Conservation (phyloP, 2,888 invertebrate species). For the Platerodrilus igneus region DNA sequence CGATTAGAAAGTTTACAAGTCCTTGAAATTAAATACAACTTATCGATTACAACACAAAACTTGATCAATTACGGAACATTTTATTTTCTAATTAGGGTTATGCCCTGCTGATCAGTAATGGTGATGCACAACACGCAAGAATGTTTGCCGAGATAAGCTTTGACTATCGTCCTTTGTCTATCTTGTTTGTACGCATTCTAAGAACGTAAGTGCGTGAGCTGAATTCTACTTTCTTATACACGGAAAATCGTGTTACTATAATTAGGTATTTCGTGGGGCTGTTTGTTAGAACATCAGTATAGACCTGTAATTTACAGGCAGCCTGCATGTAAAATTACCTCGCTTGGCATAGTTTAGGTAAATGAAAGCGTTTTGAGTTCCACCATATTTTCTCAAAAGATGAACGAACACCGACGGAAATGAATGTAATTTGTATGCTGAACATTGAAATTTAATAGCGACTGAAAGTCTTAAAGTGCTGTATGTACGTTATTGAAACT, state of each 20-base stretch:
- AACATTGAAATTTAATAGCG: too few relatives aligned
- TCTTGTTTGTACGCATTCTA: slow-evolving; percentile 19
- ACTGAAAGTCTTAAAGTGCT: too few relatives aligned
- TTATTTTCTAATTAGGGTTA: slow-evolving; percentile 36
- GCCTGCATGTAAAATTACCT: too few relatives aligned
- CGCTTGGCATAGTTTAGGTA: too few relatives aligned
- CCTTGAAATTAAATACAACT: slow-evolving; percentile 24
- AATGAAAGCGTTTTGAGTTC: too few relatives aligned
- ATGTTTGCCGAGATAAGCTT: slow-evolving; percentile 28
- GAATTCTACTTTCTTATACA: slow-evolving; percentile 20
- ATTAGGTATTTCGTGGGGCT: slow-evolving; percentile 31
- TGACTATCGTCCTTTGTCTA: slow-evolving; percentile 18
- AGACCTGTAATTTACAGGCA: slow-evolving; percentile 23
- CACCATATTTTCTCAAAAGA: too few relatives aligned
- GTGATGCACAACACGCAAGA: slow-evolving; percentile 32
- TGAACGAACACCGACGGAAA: too few relatives aligned
- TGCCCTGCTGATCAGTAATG: slow-evolving; percentile 24
- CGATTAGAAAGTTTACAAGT: too few relatives aligned
- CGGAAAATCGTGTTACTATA: slow-evolving; percentile 32
- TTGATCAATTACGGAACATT: slow-evolving; percentile 38
- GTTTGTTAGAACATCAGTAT: too few relatives aligned
- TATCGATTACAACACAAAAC: slow-evolving; percentile 37
- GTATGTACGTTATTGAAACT: too few relatives aligned
- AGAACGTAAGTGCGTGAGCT: slow-evolving; percentile 21
- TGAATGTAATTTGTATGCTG: too few relatives aligned